Evolutionary conservation across 2,888 invertebrate species (phyloP).

Genomic region (Drosophila affinis): DNA sequence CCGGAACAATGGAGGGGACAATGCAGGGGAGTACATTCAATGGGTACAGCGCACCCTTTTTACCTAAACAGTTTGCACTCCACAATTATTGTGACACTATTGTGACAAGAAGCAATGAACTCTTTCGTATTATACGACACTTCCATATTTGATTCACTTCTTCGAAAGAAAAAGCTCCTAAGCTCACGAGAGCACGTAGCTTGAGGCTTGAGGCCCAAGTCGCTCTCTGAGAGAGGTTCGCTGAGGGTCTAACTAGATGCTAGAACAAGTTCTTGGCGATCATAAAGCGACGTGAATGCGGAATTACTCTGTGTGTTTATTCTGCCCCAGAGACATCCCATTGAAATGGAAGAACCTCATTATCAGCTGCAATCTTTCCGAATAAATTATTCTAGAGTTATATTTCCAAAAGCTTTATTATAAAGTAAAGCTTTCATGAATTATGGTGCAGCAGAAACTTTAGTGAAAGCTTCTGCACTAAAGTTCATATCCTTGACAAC

Average conservation of each 20-base stretch:
- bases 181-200: constrained; percentile 49
- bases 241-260: too few species aligned
- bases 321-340: too few species aligned
- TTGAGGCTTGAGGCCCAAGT: too few species aligned
- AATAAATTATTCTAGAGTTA: background rate
- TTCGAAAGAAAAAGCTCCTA: too few species aligned
- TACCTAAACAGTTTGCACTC: background rate
- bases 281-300: too few species aligned
- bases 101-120: background rate
- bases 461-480: constrained; percentile 26
- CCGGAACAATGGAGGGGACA: constrained; percentile 16
- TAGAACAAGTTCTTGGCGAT: too few species aligned
- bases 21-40: background rate
- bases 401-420: background rate
- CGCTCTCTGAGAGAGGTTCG: too few species aligned
- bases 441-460: constrained; percentile 14
- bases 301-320: too few species aligned
- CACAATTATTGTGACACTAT: constrained; percentile 1
- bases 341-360: background rate
- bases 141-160: background rate
- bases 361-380: background rate
- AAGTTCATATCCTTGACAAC: constrained; percentile 61
- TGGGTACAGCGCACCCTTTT: background rate
- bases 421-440: background rate
- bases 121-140: background rate